These are phyloP conservation scores for Sinelater perroti DNA, from an alignment of 2,888 invertebrate species.

Conservation along the genomic window DNA sequence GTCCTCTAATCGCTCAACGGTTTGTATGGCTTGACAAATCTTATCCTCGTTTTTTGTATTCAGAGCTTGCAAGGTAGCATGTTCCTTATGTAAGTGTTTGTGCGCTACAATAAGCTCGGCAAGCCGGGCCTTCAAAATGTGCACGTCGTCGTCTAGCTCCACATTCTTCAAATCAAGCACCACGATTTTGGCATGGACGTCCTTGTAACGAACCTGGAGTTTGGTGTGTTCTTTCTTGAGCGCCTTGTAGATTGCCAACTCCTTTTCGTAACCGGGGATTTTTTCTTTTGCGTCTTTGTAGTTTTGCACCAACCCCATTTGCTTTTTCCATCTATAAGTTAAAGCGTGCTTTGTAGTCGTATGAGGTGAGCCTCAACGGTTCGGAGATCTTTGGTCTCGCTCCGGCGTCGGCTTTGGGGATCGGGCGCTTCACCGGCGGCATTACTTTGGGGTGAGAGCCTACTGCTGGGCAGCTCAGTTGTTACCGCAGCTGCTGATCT, in stretches of 20 bases:
- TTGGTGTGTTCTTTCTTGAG: not conserved
- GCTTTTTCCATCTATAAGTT: constrained; percentile 69
- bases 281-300: constrained; percentile 2
- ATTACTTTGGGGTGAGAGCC: not conserved
- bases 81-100: not conserved
- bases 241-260: not conserved
- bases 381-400: constrained; percentile 57
- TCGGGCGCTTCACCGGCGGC: not conserved
- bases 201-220: too few relatives aligned
- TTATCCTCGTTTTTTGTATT: too few relatives aligned
- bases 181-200: too few relatives aligned
- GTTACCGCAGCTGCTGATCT: not conserved
- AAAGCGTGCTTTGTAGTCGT: constrained; percentile 73
- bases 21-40: too few relatives aligned
- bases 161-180: too few relatives aligned
- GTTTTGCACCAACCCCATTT: constrained; percentile 49
- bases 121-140: too few relatives aligned
- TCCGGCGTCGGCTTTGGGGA: not conserved
- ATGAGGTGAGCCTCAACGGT: constrained; percentile 68
- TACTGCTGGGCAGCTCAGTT: not conserved
- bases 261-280: not conserved
- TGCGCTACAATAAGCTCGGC: not conserved
- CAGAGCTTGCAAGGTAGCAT: too few relatives aligned
- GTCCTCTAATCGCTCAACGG: too few relatives aligned
- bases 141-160: too few relatives aligned